These are phyloP conservation scores for Pseudomyrmex flavicornis DNA, from an alignment of 1,140 invertebrate species.

Conservation along the genomic window DNA sequence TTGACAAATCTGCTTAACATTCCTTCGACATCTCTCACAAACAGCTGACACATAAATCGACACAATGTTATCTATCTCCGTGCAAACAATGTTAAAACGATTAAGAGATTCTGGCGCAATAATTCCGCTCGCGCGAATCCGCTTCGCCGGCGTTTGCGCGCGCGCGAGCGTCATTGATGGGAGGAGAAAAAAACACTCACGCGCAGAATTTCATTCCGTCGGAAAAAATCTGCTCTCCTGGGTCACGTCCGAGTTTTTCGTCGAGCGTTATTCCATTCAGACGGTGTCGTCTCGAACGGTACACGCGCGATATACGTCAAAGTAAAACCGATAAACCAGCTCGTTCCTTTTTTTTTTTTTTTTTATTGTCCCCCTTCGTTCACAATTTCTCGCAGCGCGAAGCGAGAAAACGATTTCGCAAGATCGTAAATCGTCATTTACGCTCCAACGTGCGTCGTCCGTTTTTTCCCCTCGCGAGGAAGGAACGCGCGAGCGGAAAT, in stretches of 20 bases:
- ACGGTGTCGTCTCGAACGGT: not conserved
- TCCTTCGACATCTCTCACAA: conserved; percentile 36
- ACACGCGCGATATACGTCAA: not conserved
- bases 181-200: too few species aligned
- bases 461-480: not conserved
- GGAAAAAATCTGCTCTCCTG: too few species aligned
- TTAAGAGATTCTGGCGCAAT: not conserved
- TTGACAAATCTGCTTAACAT: conserved; percentile 56
- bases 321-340: not conserved
- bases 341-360: not conserved
- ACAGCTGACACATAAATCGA: conserved; percentile 51
- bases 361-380: not conserved
- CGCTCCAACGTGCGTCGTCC: not conserved
- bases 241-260: too few species aligned
- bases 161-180: not conserved
- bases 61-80: conserved; percentile 43
- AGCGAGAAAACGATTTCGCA: conserved; percentile 6
- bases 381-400: not conserved
- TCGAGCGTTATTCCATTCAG: too few species aligned
- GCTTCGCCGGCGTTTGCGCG: not conserved
- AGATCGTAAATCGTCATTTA: conserved; percentile 12
- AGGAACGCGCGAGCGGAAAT: conserved; percentile 17
- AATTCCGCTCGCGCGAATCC: not conserved
- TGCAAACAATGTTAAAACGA: conserved; percentile 48
- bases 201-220: too few species aligned